These are phyloP conservation scores for Gobionotothen gibberifrons DNA, from an alignment of 2,797 vertebrate species.

Conservation along the genomic window DNA sequence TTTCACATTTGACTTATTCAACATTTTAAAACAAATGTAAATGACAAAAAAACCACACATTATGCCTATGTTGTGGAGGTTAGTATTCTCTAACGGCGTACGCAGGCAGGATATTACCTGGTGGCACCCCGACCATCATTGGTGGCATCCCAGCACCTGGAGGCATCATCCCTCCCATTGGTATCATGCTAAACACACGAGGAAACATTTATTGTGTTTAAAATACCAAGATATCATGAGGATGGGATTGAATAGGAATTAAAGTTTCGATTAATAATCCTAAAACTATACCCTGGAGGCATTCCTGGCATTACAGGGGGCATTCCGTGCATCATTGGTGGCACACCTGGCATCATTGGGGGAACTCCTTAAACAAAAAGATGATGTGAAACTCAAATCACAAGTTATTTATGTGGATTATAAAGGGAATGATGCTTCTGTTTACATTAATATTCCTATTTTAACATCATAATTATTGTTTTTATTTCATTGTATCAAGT, in stretches of 20 bases:
- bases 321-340: conserved; percentile 93
- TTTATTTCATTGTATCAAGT: too few species aligned
- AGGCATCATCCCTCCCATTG: conserved; percentile 93
- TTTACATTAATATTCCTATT: background rate
- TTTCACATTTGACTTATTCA: too few species aligned
- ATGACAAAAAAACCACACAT: background rate
- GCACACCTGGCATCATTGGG: conserved; percentile 92
- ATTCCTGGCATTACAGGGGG: conserved; percentile 93
- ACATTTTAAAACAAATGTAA: too few species aligned
- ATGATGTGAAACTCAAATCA: background rate
- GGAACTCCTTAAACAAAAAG: conserved; percentile 87
- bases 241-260: background rate
- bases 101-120: conserved; percentile 44
- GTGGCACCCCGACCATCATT: conserved; percentile 83
- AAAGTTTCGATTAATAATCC: background rate
- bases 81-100: background rate
- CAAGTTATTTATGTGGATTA: too few species aligned
- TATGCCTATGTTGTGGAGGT: background rate
- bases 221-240: background rate
- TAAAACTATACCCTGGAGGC: conserved; percentile 89
- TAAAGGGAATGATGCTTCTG: background rate
- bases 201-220: background rate
- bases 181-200: conserved; percentile 76
- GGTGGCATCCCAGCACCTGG: conserved; percentile 88
- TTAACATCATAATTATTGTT: background rate